Evolutionary conservation across 2,797 vertebrate species (phyloP).

Genomic region (Pseudopleuronectes americanus): DNA sequence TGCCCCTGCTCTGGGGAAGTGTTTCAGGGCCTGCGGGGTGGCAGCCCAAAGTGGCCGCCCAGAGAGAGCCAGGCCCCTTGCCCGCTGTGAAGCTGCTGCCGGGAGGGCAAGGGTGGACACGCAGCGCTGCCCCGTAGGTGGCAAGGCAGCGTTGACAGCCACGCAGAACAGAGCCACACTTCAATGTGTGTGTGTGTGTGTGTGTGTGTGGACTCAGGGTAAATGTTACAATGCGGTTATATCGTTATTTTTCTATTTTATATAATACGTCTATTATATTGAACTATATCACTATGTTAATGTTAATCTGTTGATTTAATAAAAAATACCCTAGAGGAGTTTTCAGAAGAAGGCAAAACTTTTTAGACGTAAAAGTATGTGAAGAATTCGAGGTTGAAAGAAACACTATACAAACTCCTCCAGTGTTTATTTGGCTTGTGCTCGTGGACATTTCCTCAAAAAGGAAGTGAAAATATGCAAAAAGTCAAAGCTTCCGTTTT

Average conservation of each 20-base stretch:
- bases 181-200: background rate
- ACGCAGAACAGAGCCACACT: conserved; percentile 63
- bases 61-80: conserved; percentile 78
- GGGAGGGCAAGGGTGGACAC: conserved; percentile 40
- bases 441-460: conserved; percentile 79
- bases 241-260: conserved; percentile 9
- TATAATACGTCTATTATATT: background rate
- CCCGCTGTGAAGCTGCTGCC: conserved; percentile 64
- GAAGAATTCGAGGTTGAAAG: conserved; percentile 65
- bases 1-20: conserved; percentile 84
- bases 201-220: conserved; percentile 18
- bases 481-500: conserved; percentile 79
- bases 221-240: conserved; percentile 25
- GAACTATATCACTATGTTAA: background rate
- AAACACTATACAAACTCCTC: conserved; percentile 60
- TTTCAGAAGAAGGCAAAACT: conserved; percentile 9
- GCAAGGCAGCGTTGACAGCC: conserved; percentile 74
- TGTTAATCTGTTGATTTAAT: conserved; percentile 1
- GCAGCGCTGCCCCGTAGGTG: conserved; percentile 66
- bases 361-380: conserved; percentile 61
- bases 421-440: conserved; percentile 79
- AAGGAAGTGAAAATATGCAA: conserved; percentile 88
- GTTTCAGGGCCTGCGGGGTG: conserved; percentile 80
- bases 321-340: conserved; percentile 1
- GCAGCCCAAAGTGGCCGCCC: conserved; percentile 85